phyloP scores from a whole-genome alignment of 2,113 vertebrate species.

The Cyphotilapia sp. region DNA sequence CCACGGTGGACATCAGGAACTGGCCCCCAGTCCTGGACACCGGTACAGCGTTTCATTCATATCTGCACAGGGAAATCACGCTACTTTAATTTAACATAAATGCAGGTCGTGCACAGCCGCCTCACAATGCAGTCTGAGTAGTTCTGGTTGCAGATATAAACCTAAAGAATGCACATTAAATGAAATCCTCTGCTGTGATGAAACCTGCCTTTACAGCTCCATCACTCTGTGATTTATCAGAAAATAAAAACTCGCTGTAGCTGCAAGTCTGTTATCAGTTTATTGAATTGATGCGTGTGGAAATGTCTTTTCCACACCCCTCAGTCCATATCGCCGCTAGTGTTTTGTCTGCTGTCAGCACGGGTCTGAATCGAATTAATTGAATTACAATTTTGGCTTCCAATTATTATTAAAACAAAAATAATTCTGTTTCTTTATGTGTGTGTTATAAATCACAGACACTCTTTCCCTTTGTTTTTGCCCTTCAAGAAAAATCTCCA shows the following conservation, averaged over 20 bases:
- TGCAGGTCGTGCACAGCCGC: not conserved
- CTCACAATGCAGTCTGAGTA: not conserved
- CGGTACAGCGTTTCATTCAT: conserved; percentile 60
- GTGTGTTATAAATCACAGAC: not conserved
- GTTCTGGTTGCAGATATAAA: not conserved
- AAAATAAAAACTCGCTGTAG: not conserved
- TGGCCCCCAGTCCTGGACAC: conserved; percentile 97
- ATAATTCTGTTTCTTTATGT: not conserved
- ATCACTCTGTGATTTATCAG: not conserved
- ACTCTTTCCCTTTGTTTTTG: not conserved
- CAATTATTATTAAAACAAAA: not conserved
- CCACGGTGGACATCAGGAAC: conserved; percentile 90
- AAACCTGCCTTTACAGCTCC: not conserved
- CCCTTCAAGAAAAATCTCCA: not conserved
- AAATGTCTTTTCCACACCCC: not conserved
- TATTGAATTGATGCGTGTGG: not conserved
- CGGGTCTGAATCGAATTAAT: not conserved
- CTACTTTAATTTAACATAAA: not conserved
- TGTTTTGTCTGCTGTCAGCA: not conserved
- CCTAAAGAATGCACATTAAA: not conserved
- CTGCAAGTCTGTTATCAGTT: not conserved
- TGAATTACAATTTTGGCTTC: not conserved
- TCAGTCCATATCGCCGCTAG: not conserved
- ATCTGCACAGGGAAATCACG: fast-evolving
- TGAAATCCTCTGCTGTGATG: not conserved